Percentiles rank a stretch among this genome's conserved stretches.
Evolutionary conservation across 2,113 vertebrate genomes (phyloP).

Genomic region (Alaudala cheleensis): DNA sequence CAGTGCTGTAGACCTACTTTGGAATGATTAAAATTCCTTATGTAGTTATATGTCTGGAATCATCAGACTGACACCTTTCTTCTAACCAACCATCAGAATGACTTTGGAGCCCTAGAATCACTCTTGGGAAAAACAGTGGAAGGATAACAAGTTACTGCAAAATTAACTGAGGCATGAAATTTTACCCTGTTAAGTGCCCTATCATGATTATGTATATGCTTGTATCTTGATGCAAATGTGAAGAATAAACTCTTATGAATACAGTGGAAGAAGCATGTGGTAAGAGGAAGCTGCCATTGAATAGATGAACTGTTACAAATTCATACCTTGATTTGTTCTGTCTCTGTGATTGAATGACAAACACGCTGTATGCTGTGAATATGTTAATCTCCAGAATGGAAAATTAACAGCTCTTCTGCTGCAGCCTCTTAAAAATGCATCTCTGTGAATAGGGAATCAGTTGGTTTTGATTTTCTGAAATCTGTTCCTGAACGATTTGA

Average conservation of each 20-base stretch:
- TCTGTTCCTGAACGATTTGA: constrained; percentile 82
- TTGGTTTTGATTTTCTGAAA: constrained; percentile 86
- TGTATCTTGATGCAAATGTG: not conserved
- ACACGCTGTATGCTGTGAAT: not conserved
- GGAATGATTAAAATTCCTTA: not conserved
- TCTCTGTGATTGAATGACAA: not conserved
- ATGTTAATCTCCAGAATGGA: not conserved
- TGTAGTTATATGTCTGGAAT: not conserved
- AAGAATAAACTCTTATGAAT: not conserved
- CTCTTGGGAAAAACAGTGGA: not conserved
- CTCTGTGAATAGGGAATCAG: constrained; percentile 78
- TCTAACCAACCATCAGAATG: not conserved
- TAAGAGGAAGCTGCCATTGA: not conserved
- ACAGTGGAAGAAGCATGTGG: not conserved
- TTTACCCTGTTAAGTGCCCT: not conserved
- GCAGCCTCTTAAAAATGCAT: constrained; percentile 46
- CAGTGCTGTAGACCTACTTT: not conserved
- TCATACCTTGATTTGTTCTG: constrained; percentile 5
- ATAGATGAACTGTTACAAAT: not conserved
- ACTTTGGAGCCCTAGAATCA: not conserved
- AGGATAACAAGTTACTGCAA: not conserved
- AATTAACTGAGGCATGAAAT: not conserved
- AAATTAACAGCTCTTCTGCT: constrained; percentile 34
- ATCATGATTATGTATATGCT: not conserved
- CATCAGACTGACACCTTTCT: not conserved